A percentile compares a stretch with the other conserved stretches of the same genome.
These are phyloP conservation scores for Campylorhamphus procurvoides DNA, from an alignment of 2,113 vertebrate genomes.

Conservation along the genomic window DNA sequence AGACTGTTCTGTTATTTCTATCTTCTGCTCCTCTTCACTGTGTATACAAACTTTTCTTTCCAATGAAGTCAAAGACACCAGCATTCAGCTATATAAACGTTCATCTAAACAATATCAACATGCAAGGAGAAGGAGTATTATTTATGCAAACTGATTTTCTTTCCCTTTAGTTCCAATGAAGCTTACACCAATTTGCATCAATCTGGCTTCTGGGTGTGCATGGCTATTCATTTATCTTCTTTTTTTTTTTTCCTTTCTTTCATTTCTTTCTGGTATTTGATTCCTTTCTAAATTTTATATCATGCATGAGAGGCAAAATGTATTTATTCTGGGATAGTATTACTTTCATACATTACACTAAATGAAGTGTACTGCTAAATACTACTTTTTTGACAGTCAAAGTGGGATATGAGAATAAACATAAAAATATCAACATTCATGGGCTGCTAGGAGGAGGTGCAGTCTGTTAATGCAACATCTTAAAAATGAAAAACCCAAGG, in stretches of 20 bases:
- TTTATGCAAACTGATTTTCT: not conserved
- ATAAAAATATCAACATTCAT: not conserved
- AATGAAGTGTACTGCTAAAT: not conserved
- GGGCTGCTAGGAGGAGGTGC: not conserved
- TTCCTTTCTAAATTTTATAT: not conserved
- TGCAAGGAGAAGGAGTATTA: not conserved
- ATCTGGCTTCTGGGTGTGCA: not conserved
- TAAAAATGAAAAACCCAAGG: not conserved
- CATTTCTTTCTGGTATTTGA: not conserved
- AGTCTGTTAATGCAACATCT: not conserved
- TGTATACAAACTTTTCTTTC: not conserved
- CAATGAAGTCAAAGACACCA: not conserved
- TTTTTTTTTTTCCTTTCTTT: not conserved
- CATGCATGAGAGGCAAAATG: not conserved
- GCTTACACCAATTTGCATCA: not conserved
- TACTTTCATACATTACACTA: slow-evolving; percentile 2
- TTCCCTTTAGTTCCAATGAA: not conserved
- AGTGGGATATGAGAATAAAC: not conserved
- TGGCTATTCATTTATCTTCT: not conserved
- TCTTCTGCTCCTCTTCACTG: not conserved
- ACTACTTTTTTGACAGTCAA: not conserved
- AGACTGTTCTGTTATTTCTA: not conserved
- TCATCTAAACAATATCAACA: not conserved
- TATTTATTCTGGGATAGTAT: not conserved
- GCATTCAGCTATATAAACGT: not conserved